phyloP scores from a whole-genome alignment of 2,113 vertebrate species.

The Scolopax mira region DNA sequence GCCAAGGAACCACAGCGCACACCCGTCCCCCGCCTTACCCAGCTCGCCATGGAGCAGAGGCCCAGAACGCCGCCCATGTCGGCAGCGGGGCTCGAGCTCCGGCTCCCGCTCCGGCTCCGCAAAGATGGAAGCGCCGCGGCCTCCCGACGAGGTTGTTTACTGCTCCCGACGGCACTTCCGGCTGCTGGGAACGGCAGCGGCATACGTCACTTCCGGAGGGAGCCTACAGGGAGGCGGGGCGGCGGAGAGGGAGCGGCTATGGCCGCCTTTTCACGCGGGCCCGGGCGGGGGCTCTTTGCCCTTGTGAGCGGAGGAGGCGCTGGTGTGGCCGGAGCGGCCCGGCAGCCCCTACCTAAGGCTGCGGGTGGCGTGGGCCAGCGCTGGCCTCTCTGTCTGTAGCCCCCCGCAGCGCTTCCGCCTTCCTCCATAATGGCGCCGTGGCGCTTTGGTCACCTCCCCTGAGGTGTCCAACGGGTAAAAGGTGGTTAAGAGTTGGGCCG shows the following conservation, averaged over 20 bases:
- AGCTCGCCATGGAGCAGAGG: constrained; percentile 94
- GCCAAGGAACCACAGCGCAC: neutral
- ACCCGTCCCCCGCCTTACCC: constrained; percentile 74
- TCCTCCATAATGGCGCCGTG: fast-evolving
- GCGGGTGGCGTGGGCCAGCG: neutral
- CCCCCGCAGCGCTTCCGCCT: fast-evolving
- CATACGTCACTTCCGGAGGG: neutral
- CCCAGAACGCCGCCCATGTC: constrained; percentile 91
- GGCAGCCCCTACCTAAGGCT: neutral
- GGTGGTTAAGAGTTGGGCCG: neutral
- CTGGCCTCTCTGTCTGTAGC: too few species aligned
- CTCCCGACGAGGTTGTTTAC: constrained; percentile 69
- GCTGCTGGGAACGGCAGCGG: neutral
- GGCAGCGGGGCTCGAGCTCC: neutral
- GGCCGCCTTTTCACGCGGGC: too few species aligned
- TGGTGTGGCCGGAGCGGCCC: neutral
- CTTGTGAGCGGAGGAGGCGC: too few species aligned
- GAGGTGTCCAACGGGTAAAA: neutral
- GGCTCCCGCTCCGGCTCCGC: neutral
- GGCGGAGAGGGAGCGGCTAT: neutral
- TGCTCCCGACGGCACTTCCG: constrained; percentile 7
- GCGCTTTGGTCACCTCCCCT: neutral
- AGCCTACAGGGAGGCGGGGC: neutral
- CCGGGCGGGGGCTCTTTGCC: too few species aligned
- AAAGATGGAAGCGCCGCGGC: constrained; percentile 67